Evolutionary conservation across 2,113 vertebrate species (phyloP).

Genomic region (Rattus rattus): DNA sequence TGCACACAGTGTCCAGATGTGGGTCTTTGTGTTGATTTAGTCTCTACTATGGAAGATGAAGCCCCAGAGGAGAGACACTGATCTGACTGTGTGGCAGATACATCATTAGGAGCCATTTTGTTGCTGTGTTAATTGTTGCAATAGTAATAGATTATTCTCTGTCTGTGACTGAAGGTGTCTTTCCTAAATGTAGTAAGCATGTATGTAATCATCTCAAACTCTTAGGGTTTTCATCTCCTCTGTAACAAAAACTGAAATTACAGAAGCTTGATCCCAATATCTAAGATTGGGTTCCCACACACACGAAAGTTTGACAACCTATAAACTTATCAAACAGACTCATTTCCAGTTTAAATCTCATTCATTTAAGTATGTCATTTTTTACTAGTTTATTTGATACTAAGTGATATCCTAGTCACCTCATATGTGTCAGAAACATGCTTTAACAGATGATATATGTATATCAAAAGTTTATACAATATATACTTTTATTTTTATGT

Average conservation of each 20-base stretch:
- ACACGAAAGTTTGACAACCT: neutral
- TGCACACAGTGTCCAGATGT: neutral
- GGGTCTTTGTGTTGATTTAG: neutral
- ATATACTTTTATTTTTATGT: neutral
- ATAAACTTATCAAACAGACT: neutral
- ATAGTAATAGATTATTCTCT: neutral
- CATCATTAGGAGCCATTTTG: neutral
- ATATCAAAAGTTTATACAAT: no score
- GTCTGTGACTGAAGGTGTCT: neutral
- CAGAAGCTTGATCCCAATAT: neutral
- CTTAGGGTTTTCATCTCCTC: neutral
- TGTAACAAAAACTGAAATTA: constrained; percentile 11
- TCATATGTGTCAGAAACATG: neutral
- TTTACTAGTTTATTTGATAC: neutral
- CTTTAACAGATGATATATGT: neutral
- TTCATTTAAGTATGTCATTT: neutral
- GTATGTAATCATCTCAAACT: neutral
- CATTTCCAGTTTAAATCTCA: neutral
- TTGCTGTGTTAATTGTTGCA: neutral
- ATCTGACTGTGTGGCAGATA: neutral
- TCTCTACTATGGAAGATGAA: neutral
- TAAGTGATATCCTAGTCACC: neutral
- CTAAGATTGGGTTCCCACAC: neutral
- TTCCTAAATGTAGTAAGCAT: neutral
- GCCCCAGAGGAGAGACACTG: neutral